Conservation (phyloP, 2,888 invertebrate species). For the Noctua pronuba region DNA sequence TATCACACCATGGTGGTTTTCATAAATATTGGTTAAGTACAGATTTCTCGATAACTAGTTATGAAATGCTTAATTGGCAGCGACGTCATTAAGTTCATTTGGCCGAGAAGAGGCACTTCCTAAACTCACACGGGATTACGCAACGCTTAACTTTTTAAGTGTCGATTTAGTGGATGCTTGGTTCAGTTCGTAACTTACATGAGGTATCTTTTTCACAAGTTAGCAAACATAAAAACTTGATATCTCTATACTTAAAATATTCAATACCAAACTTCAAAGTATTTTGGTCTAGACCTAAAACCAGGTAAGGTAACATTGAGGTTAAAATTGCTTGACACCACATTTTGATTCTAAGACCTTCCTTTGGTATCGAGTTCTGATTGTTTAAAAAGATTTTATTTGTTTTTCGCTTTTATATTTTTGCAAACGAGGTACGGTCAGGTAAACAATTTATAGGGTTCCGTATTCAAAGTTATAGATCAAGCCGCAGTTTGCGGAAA, state of each 20-base stretch:
- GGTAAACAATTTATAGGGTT: background rate
- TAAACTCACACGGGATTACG: background rate
- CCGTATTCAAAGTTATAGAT: background rate
- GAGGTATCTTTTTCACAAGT: conserved; percentile 62
- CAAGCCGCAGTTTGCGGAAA: background rate
- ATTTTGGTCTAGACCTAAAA: conserved; percentile 53
- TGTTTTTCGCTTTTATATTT: conserved; percentile 45
- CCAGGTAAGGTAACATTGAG: conserved; percentile 41
- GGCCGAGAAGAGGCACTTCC: too few relatives aligned
- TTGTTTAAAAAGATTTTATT: background rate
- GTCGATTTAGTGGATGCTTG: background rate
- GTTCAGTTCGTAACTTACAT: conserved; percentile 46
- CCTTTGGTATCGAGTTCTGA: background rate
- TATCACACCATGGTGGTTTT: background rate
- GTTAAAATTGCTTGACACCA: conserved; percentile 44
- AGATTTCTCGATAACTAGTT: background rate
- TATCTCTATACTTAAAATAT: conserved; percentile 72
- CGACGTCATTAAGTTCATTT: background rate
- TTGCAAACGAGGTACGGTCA: conserved; percentile 31
- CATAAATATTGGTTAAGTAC: background rate
- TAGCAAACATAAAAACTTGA: conserved; percentile 71
- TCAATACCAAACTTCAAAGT: conserved; percentile 66
- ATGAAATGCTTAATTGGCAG: background rate
- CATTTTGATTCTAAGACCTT: conserved; percentile 40
- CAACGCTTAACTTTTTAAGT: conserved; percentile 6